phyloP scores from a whole-genome alignment of 2,113 vertebrate species.

The Ammodytes marinus region DNA sequence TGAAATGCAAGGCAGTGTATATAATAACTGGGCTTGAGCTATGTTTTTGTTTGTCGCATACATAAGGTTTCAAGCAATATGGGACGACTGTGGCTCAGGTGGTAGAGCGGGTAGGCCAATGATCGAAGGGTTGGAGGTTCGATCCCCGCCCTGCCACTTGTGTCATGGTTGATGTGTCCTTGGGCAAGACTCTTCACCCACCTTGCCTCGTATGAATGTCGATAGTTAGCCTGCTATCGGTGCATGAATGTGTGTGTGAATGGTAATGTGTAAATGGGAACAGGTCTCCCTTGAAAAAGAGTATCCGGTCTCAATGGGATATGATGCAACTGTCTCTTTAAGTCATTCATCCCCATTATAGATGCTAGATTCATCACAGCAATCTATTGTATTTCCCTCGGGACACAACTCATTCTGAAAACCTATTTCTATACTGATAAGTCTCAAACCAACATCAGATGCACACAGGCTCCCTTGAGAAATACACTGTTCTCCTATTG shows the following conservation, averaged over 20 bases:
- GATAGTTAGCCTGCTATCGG: too few species aligned
- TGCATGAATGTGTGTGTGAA: too few species aligned
- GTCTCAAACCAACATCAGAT: constrained; percentile 48
- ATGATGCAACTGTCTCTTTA: constrained; percentile 22
- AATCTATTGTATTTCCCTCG: constrained; percentile 52
- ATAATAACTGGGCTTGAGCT: background rate
- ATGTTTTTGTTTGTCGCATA: constrained; percentile 5
- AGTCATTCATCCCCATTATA: constrained; percentile 27
- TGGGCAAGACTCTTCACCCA: too few species aligned
- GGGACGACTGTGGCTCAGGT: too few species aligned
- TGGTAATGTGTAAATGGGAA: too few species aligned
- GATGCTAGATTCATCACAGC: constrained; percentile 35
- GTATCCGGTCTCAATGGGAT: too few species aligned
- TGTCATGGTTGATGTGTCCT: too few species aligned
- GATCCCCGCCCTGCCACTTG: too few species aligned
- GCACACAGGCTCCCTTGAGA: constrained; percentile 30
- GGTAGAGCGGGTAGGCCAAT: too few species aligned
- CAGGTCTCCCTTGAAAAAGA: too few species aligned
- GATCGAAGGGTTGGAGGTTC: too few species aligned
- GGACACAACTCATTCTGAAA: constrained; percentile 44
- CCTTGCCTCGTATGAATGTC: too few species aligned
- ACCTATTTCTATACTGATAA: constrained; percentile 37
- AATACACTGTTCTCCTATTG: constrained; percentile 28
- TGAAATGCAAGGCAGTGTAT: constrained; percentile 10
- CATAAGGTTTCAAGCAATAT: background rate